Conservation (phyloP, 2,797 vertebrate genomes). For the Cygnus olor region DNA sequence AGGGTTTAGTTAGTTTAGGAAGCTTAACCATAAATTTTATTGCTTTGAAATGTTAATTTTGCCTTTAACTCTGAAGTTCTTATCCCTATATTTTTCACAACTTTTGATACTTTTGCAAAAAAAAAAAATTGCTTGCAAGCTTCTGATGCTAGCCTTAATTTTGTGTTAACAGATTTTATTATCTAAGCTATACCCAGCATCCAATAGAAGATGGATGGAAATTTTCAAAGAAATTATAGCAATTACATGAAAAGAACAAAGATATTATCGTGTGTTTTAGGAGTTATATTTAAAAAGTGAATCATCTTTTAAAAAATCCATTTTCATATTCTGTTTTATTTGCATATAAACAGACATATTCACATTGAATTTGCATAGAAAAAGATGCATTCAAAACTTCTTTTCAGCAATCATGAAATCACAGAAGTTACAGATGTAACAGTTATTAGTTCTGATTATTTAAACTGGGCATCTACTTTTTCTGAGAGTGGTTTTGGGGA, state of each 20-base stretch:
- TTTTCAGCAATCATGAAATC: conserved; percentile 46
- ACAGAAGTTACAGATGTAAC: conserved; percentile 61
- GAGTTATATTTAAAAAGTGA: conserved; percentile 42
- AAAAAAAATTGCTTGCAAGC: background rate
- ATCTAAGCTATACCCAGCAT: background rate
- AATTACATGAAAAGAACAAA: conserved; percentile 22
- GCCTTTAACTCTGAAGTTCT: background rate
- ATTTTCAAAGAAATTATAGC: conserved; percentile 44
- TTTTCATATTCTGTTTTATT: conserved; percentile 46
- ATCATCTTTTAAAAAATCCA: background rate
- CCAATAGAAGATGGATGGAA: background rate
- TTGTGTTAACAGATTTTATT: conserved; percentile 24
- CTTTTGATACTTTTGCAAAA: background rate
- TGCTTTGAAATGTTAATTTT: background rate
- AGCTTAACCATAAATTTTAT: background rate
- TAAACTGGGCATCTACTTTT: conserved; percentile 50
- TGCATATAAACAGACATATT: conserved; percentile 44
- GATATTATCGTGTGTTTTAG: conserved; percentile 19
- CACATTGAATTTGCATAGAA: conserved; percentile 46
- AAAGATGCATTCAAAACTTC: conserved; percentile 27
- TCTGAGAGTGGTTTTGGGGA: background rate
- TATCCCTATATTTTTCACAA: background rate
- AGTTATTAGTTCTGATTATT: conserved; percentile 52
- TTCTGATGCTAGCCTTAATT: background rate
- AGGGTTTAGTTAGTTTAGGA: background rate